Evolutionary conservation across 2,888 invertebrate genomes (phyloP), one percentile per base, ranked within the genome.

Genomic region (Andrena trimmerana): DNA sequence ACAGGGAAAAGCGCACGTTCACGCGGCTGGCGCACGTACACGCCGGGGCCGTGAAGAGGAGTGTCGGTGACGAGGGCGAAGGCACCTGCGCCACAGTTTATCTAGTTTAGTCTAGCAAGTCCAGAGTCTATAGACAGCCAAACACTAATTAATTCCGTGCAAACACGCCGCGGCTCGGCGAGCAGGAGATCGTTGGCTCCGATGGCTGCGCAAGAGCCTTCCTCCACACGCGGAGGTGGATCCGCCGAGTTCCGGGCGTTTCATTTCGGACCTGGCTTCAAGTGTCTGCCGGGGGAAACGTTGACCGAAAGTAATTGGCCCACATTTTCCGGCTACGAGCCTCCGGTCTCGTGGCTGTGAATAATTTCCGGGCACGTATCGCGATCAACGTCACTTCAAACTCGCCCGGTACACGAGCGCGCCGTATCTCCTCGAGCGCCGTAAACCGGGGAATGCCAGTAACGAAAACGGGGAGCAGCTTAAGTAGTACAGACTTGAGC

Each of bases 141-240:
- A 91, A 92, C 89, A 90, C 91, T 92, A 93, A 93, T 93, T 93
- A 92, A 92, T 92, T 90, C 91, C 88, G 89, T 87, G 91, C 92
- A 92, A 92, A 92, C 90, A 92, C 72, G 83, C 69, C 75, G 79
- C 76, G 82, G 63, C 70, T 84, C 86, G 60, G 65, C 81, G 73
- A 82, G 65, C 81, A 76, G 81, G 81, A 81, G 83, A 83, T 83
- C 77, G 81, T 77, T 69, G 72, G 77, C 81, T 66, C 81, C 83
- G 83, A 83, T 83, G 81, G 81, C 72, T 77, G 77, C 81, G 77
- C 69, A 63, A 80, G 83, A 85, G 82, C 78, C 81, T 81, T 81
- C 72, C 77, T 65, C 59, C 62, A 68, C 63, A 65, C 65, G 59
- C 62, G 29, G 36, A 36, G 65, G 77, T 63, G 81, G 63, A 68